Evolutionary conservation across 2,113 vertebrate species (phyloP), one percentile per base, ranked within the genome.

Genomic region (Chionodraco myersi): DNA sequence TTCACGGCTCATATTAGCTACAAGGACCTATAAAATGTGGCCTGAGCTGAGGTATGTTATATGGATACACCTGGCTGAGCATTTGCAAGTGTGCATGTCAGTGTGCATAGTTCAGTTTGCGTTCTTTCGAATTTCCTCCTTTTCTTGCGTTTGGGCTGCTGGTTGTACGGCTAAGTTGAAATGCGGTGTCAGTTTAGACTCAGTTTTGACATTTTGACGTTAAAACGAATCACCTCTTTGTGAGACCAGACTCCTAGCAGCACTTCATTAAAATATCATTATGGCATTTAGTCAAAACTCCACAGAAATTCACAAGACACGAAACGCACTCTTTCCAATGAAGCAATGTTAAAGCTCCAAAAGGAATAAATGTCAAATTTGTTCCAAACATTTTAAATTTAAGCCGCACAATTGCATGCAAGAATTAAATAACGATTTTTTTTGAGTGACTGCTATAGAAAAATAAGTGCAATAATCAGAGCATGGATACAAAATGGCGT

Each of bases 251-350:
- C 79, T 75, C 58, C 26, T 26, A 23, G 75, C 80, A 52, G 72
- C 73, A 77, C 61, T 86, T 89, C 71, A 86, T 85, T 85, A 86
- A 86, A 90, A 89, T 18, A 66, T 76, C 60, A 89, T 86, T 79
- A 81, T 23, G 60, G 78, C 51, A 74, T 75, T 58, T 57, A 34
- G 69, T 80, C 36, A 61, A 68, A 72, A 49, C 41, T 67, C 48
- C 26, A n/a, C 52, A 52, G 10, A 72, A 60, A 36, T 84, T 80
- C 53, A 77, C 36, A 45, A 30, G 63, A 44, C 59, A 34, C 53
- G 65, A 53, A 71, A 62, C 26, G 70, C 56, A 57, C 57, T 36
- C 51, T 61, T 75, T 75, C 54, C 58, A 54, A 8, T 8, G 14
- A 12, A 69, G 15, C 36, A 36, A 23, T 48, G 13, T 56, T 13